Conservation (phyloP, 2,888 invertebrate genomes). For the Tillus elongatus region DNA sequence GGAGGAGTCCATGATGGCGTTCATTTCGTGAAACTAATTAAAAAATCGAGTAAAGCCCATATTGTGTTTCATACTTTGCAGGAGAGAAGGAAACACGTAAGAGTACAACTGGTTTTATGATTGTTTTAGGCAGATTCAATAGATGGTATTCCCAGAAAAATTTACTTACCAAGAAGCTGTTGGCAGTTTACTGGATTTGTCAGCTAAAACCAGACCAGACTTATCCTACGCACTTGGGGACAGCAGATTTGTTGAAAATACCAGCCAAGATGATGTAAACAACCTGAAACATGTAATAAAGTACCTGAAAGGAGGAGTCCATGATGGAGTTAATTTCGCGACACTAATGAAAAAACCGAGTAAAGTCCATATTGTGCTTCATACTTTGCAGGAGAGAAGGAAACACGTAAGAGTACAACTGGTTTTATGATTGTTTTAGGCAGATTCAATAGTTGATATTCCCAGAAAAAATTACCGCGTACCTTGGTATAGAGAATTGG, state of each 20-base stretch:
- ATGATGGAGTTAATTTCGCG: no score
- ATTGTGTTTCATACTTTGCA: constrained; percentile 4
- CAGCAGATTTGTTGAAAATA: constrained; percentile 17
- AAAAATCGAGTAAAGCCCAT: not conserved
- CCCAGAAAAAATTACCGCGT: no score
- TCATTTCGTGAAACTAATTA: no score
- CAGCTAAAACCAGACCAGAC: constrained; percentile 17
- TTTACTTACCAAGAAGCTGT: constrained; percentile 19
- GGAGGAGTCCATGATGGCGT: no score
- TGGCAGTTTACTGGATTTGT: constrained; percentile 18
- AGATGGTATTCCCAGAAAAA: no score
- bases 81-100: constrained; percentile 1
- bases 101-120: constrained; percentile 4
- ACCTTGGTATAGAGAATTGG: no score
- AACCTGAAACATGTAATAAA: constrained; percentile 14
- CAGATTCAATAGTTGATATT: no score
- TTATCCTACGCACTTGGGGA: constrained; percentile 14
- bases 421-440: not conserved
- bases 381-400: not conserved
- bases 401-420: constrained; percentile 5
- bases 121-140: no score
- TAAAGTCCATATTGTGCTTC: constrained; percentile 1
- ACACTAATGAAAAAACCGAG: no score
- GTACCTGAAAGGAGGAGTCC: no score
- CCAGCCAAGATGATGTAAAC: constrained; percentile 12